phyloP scores from a whole-genome alignment of 2,113 vertebrate genomes.

The Phodopus roborovskii region DNA sequence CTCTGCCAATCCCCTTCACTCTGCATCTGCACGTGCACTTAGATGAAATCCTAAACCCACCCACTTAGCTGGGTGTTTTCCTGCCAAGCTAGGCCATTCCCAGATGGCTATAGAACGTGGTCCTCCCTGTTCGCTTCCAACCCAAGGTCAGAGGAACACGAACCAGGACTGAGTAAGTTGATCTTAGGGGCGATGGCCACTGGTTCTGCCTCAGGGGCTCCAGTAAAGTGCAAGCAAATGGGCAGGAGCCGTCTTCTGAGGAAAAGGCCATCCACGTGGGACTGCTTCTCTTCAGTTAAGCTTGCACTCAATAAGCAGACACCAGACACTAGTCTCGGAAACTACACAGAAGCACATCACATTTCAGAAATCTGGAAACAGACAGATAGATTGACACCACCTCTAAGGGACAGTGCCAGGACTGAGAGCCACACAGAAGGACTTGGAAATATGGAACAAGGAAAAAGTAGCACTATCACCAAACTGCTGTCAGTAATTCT shows the following conservation, averaged over 20 bases:
- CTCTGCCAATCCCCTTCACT: neutral
- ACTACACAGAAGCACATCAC: fast-evolving
- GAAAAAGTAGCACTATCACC: fast-evolving
- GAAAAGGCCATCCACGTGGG: neutral
- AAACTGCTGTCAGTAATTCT: fast-evolving
- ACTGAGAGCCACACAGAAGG: neutral
- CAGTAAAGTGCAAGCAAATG: neutral
- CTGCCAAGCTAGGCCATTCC: too few relatives aligned
- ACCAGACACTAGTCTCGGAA: neutral
- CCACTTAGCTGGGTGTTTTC: neutral
- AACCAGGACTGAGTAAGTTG: neutral
- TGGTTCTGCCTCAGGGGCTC: neutral
- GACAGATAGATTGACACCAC: too few relatives aligned
- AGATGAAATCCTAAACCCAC: fast-evolving
- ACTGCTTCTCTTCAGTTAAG: neutral
- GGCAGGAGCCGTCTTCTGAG: neutral
- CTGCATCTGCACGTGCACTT: neutral
- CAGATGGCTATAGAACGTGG: too few relatives aligned
- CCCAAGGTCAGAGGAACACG: neutral
- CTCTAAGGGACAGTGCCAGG: neutral
- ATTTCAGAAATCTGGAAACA: neutral
- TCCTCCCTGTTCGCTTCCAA: neutral
- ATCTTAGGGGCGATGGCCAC: neutral
- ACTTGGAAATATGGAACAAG: neutral
- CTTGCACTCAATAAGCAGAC: neutral